These are phyloP conservation scores for Limenitis camilla DNA, from an alignment of 2,888 invertebrate genomes.

Conservation along the genomic window DNA sequence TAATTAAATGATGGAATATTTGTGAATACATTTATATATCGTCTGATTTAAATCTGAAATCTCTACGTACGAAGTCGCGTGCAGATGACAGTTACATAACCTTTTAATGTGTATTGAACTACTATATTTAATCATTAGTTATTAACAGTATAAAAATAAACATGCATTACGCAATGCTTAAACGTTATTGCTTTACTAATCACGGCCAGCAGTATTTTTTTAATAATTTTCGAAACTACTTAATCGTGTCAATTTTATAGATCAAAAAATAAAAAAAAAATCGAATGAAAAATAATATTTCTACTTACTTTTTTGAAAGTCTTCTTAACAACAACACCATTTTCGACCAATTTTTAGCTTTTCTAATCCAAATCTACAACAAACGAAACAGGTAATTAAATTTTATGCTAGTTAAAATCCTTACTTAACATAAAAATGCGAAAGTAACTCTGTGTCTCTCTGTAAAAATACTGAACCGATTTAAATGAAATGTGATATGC, in stretches of 20 bases:
- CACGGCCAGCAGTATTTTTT: no score
- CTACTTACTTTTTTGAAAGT: conserved; percentile 54
- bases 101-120: not conserved
- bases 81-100: no score
- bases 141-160: no score
- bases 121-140: not conserved
- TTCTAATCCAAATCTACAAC: conserved; percentile 13
- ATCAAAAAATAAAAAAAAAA: not conserved
- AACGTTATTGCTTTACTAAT: not conserved
- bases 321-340: conserved; percentile 55
- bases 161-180: not conserved
- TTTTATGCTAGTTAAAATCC: not conserved
- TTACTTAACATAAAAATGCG: no score
- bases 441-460: no score
- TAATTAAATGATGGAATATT: no score
- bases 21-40: no score
- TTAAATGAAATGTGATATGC: no score
- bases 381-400: not conserved
- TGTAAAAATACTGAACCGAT: no score
- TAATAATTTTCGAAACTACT: no score
- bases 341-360: conserved; percentile 19
- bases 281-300: not conserved
- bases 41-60: no score
- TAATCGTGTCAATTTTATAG: not conserved
- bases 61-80: no score